Evolutionary conservation across 2,888 invertebrate species (phyloP).

Genomic region (Pelosia muscerda): DNA sequence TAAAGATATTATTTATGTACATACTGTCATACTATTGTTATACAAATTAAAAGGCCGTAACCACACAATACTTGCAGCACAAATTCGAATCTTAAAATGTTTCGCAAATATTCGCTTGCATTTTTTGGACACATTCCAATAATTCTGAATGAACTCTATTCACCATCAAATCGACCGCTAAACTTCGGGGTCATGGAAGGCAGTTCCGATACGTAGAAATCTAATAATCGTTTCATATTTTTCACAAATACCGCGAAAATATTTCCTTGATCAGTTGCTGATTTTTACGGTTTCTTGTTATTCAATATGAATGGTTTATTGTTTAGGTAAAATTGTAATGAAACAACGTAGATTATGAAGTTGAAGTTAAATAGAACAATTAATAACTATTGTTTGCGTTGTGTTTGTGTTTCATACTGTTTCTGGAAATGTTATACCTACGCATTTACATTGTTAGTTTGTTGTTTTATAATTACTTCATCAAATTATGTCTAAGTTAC

Average conservation of each 20-base stretch:
- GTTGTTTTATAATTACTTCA: conserved; percentile 39
- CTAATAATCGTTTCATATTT: conserved; percentile 34
- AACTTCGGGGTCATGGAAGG: conserved; percentile 29
- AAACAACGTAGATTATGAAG: conserved; percentile 27
- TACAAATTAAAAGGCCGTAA: not conserved
- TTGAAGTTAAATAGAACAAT: conserved; percentile 43
- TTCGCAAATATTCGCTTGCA: conserved; percentile 42
- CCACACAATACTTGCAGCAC: conserved; percentile 14
- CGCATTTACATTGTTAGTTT: conserved; percentile 36
- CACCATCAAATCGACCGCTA: conserved; percentile 34
- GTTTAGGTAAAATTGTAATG: conserved; percentile 24
- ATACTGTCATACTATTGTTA: not conserved
- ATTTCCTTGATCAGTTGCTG: conserved; percentile 27
- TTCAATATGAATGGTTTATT: conserved; percentile 33
- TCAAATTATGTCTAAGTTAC: conserved; percentile 30
- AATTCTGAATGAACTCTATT: conserved; percentile 41
- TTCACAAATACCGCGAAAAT: conserved; percentile 29
- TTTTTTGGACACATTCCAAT: conserved; percentile 48
- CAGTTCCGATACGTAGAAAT: conserved; percentile 29
- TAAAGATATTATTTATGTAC: no score
- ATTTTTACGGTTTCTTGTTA: conserved; percentile 45
- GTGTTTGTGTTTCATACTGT: conserved; percentile 37
- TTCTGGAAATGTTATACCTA: conserved; percentile 19
- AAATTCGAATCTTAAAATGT: conserved; percentile 28
- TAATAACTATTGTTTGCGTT: conserved; percentile 36